Conservation (phyloP, 1,140 invertebrate genomes). For the Magallana angulata region DNA sequence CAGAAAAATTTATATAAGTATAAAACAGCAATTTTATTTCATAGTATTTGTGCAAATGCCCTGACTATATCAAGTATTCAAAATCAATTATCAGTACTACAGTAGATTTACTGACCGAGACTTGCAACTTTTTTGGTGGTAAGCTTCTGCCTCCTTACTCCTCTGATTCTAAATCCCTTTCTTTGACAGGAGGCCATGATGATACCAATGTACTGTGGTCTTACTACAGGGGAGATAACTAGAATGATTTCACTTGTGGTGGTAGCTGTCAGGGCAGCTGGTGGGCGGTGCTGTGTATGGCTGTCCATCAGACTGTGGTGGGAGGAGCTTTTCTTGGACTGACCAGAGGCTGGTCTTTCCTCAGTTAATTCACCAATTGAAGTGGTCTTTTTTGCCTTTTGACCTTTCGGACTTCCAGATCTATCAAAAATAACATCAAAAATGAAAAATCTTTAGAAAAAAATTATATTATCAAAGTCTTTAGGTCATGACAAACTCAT, state of each 20-base stretch:
- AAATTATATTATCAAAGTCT: too few species aligned
- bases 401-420: constrained; percentile 58
- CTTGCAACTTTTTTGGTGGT: constrained; percentile 65
- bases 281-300: constrained; percentile 58
- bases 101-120: constrained; percentile 65
- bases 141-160: constrained; percentile 67
- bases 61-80: too few species aligned
- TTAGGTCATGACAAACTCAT: too few species aligned
- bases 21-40: too few species aligned
- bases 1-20: not conserved
- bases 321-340: constrained; percentile 35
- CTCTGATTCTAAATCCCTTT: constrained; percentile 73
- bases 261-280: constrained; percentile 72
- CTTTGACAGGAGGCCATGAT: constrained; percentile 72
- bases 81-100: too few species aligned
- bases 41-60: too few species aligned
- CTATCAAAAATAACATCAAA: not conserved
- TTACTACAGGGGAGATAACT: constrained; percentile 72
- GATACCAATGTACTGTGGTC: constrained; percentile 69
- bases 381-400: constrained; percentile 63
- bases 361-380: constrained; percentile 50
- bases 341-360: constrained; percentile 12
- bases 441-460: too few species aligned
- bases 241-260: constrained; percentile 72
- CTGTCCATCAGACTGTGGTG: constrained; percentile 5